These are phyloP conservation scores for Halisarca cf. caerulea DNA, from an alignment of 37 sponge, comb jelly and placozoan species.

Conservation along the genomic window DNA sequence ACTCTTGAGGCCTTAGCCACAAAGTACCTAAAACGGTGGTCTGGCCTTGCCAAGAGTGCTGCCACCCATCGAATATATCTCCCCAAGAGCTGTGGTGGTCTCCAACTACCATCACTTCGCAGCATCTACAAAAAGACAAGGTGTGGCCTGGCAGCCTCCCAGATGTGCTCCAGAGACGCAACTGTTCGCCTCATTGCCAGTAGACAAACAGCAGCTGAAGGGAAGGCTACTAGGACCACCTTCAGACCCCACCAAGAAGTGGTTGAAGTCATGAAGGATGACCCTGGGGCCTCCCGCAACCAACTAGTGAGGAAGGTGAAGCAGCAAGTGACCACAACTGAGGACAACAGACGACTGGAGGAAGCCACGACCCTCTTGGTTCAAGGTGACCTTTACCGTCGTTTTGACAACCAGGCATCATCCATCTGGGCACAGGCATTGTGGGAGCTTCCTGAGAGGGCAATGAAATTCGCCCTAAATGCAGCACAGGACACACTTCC, in stretches of 20 bases:
- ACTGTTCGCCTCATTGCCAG: not conserved
- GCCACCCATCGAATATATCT: conserved; percentile 17
- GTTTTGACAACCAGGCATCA: not conserved
- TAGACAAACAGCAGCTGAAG: not conserved
- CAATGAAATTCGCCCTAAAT: conserved; percentile 9
- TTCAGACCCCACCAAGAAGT: conserved; percentile 18
- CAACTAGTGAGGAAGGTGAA: not conserved
- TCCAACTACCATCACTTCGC: conserved; percentile 13
- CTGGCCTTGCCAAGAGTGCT: conserved; percentile 21
- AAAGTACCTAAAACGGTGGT: conserved; percentile 33
- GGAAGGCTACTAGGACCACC: not conserved
- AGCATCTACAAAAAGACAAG: conserved; percentile 20
- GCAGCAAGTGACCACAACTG: not conserved
- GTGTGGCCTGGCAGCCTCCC: not conserved
- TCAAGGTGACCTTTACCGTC: not conserved
- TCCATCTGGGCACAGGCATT: not conserved
- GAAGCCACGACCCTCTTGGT: not conserved
- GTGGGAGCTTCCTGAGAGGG: not conserved
- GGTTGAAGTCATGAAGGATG: not conserved
- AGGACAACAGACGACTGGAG: not conserved
- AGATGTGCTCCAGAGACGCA: conserved; percentile 17
- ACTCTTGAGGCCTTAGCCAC: conserved; percentile 25
- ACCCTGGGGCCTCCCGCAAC: conserved; percentile 13
- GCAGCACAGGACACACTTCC: conserved; percentile 22
- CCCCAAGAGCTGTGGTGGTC: conserved; percentile 15